Evolutionary conservation across 2,888 invertebrate genomes (phyloP).

Genomic region (Deroplatys truncata): DNA sequence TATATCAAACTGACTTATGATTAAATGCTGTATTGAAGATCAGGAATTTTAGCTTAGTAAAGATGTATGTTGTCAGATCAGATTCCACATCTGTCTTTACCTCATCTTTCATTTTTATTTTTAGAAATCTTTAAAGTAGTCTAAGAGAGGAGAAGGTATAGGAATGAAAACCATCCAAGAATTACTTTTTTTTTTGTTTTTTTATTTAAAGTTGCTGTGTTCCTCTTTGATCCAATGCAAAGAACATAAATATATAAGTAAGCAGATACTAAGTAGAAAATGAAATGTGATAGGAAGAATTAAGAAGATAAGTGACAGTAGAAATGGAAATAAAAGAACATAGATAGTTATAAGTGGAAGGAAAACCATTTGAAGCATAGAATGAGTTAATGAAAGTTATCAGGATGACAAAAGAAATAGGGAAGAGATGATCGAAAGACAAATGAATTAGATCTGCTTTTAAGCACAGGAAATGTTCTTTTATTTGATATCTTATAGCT

Average conservation of each 20-base stretch:
- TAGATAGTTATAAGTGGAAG: slow-evolving; percentile 24
- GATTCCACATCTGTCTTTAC: background rate
- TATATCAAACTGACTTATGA: no score
- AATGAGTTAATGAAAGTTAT: background rate
- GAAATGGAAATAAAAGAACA: slow-evolving; percentile 25
- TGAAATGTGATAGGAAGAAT: slow-evolving; percentile 23
- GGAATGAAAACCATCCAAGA: background rate
- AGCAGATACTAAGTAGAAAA: slow-evolving; percentile 17
- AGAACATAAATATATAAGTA: slow-evolving; percentile 12
- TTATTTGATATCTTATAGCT: background rate
- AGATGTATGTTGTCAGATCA: no score
- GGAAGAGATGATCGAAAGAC: background rate
- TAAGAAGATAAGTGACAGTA: slow-evolving; percentile 23
- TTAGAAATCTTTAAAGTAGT: background rate
- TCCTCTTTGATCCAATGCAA: background rate
- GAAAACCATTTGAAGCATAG: background rate
- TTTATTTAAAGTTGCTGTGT: background rate
- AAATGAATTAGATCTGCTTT: background rate
- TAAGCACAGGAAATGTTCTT: background rate
- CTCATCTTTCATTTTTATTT: background rate
- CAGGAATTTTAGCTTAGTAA: no score
- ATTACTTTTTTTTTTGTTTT: background rate
- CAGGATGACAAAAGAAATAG: background rate
- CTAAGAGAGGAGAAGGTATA: background rate
- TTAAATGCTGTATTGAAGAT: no score